Evolutionary conservation across 2,797 vertebrate genomes (phyloP), one percentile per base, ranked within the genome.

Genomic region (Pseudochromis fuscus): DNA sequence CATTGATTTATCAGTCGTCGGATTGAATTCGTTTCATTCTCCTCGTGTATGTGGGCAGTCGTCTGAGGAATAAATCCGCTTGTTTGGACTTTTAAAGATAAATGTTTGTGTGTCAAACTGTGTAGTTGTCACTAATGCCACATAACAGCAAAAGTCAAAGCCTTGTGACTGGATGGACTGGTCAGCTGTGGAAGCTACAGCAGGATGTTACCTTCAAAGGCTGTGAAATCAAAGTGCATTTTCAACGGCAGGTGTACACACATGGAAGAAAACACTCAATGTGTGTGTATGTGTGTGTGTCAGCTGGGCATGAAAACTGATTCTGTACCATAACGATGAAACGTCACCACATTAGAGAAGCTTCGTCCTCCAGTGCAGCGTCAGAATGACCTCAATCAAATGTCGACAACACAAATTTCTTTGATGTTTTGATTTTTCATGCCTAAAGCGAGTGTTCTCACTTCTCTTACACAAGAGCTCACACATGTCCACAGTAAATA

Each of bases 171-270:
- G 79, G 83, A 83, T 89, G 79, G 78, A 85, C 62, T 76, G 65
- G 25, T 73, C 33, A 35, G 48, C 51, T 65, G 45, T 53, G 44
- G 33, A 18, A 45, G 60, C 24, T n/a, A 7, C 1, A 48, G 13
- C 23, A 16, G 48, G 67, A 57, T 64, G 76, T 70, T 53, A 74
- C 2, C 27, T 67, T 85, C 45, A 60, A 62, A 78, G 77, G 69
- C 83, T 87, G 52, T 64, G 68, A 63, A 72, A 75, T 86, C 65
- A 91, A 91, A 91, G 87, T 90, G 88, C 89, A 86, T 90, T 89
- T 91, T 82, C 35, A 78, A 81, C 35, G 60, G 83, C 87, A 89
- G 86, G 85, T 50, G 46, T 70, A 73, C 72, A 81, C 69, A 76
- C 56, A 23, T 21, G 38, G 66, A 73, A 62, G 42, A 57, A 51